A percentile compares a stretch with the other conserved stretches of the same genome.
These are phyloP conservation scores for roundworm (Caenorhabditis elegans) DNA, from an alignment of 1,140 invertebrate genomes.

Conservation along the genomic window WBcel235 BX284603.4:3237001-3237500, in stretches of 20 bases:
- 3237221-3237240: slow-evolving; percentile 44
- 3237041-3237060: slow-evolving; percentile 11
- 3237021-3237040: slow-evolving; percentile 20
- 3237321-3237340: not conserved
- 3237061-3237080: not conserved
- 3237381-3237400: slow-evolving; percentile 9
- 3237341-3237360: slow-evolving; percentile 8
- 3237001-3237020: not conserved
- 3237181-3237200: not conserved
- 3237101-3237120: not conserved
- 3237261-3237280: slow-evolving; percentile 23
- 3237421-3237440: slow-evolving; percentile 10
- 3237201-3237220: slow-evolving; percentile 46
- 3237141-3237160: no score
- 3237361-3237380: not conserved
- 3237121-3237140: not conserved
- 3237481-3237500: not conserved
- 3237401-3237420: not conserved
- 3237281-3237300: not conserved
- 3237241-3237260: slow-evolving; percentile 39
- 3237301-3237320: not conserved
- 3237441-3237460: no score
- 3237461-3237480: no score
- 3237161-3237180: no score
- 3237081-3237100: not conserved